phyloP scores from a whole-genome alignment of 2,888 invertebrate genomes.

The Oscheius sp. region DNA sequence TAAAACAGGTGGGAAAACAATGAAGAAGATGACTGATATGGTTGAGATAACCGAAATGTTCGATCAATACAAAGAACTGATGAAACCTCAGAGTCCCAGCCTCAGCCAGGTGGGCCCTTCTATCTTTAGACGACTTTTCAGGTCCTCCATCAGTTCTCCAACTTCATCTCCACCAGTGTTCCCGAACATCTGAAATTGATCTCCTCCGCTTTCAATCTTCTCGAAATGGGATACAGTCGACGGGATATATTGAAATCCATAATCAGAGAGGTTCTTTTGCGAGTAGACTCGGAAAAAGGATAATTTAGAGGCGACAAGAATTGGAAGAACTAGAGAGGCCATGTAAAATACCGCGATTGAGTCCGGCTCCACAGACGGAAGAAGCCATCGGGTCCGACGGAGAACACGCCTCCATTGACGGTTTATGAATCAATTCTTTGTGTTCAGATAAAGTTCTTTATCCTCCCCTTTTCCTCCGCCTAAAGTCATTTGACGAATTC shows the following conservation, averaged over 20 bases:
- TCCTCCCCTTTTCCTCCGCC: not conserved
- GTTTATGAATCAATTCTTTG: slow-evolving; percentile 7
- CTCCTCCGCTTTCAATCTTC: slow-evolving; percentile 44
- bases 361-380: slow-evolving; percentile 1
- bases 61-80: slow-evolving; percentile 41
- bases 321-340: slow-evolving; percentile 19
- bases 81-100: slow-evolving; percentile 32
- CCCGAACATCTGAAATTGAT: slow-evolving; percentile 41
- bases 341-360: slow-evolving; percentile 21
- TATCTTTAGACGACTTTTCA: slow-evolving; percentile 14
- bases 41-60: slow-evolving; percentile 39
- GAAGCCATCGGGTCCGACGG: slow-evolving; percentile 7
- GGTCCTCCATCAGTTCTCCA: slow-evolving; percentile 41
- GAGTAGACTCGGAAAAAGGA: not conserved
- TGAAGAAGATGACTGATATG: not conserved
- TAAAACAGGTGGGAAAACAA: slow-evolving; percentile 36
- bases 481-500: not conserved
- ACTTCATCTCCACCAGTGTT: slow-evolving; percentile 44
- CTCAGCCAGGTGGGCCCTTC: slow-evolving; percentile 28
- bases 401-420: slow-evolving; percentile 9
- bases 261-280: slow-evolving; percentile 36
- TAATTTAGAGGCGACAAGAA: slow-evolving; percentile 15
- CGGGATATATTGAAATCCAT: slow-evolving; percentile 41
- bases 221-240: slow-evolving; percentile 48
- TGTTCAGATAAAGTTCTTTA: not conserved